These are phyloP conservation scores for Polydrusus cervinus DNA, from an alignment of 2,888 invertebrate genomes.

Conservation along the genomic window DNA sequence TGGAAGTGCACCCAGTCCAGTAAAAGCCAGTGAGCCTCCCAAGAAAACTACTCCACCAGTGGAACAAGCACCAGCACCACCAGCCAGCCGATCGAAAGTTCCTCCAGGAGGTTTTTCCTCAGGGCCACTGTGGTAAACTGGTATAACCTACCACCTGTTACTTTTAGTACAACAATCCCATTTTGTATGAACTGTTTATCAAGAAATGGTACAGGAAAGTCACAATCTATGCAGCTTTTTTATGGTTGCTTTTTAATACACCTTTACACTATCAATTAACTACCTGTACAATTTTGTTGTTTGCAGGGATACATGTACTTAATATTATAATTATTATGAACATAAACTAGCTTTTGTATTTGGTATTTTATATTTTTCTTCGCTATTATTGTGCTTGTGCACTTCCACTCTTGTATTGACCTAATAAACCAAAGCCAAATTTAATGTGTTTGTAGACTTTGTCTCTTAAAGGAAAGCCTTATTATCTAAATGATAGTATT, in stretches of 20 bases:
- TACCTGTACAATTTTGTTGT: too few relatives aligned
- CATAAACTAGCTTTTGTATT: slow-evolving; percentile 18
- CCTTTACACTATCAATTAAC: too few relatives aligned
- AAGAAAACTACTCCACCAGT: slow-evolving; percentile 6
- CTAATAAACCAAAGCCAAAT: background rate
- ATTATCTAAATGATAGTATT: too few relatives aligned
- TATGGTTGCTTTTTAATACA: too few relatives aligned
- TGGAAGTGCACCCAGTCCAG: slow-evolving; percentile 48
- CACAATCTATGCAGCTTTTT: too few relatives aligned
- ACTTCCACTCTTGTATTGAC: background rate
- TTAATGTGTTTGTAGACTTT: too few relatives aligned
- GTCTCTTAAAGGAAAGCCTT: too few relatives aligned
- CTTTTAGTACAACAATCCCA: background rate
- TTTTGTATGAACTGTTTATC: background rate
- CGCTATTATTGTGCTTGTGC: too few relatives aligned
- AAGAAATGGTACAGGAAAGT: too few relatives aligned
- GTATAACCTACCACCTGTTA: background rate
- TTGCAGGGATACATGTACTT: slow-evolving; percentile 1
- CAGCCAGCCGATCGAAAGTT: slow-evolving; percentile 57
- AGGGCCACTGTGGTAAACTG: slow-evolving; percentile 62
- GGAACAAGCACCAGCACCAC: slow-evolving; percentile 45
- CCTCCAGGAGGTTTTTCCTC: slow-evolving; percentile 66
- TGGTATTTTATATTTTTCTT: slow-evolving; percentile 11
- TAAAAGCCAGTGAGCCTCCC: slow-evolving; percentile 49
- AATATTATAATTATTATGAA: background rate